These are phyloP conservation scores for Pardosa pseudoannulata DNA, from an alignment of 2,888 invertebrate species.

Conservation along the genomic window DNA sequence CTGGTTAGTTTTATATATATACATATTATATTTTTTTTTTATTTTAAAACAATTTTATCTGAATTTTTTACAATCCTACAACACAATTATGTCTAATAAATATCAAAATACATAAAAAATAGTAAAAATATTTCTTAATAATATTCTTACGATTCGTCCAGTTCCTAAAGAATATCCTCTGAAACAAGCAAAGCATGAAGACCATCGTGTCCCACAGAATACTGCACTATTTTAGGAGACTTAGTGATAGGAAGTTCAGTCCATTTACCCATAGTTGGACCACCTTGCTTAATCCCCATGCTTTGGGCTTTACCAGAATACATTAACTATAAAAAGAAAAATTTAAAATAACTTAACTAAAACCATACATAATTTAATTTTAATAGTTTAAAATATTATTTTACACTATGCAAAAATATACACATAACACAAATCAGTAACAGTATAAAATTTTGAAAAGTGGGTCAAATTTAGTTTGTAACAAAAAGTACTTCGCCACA, in stretches of 20 bases:
- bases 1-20: no score
- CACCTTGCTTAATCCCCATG: constrained; percentile 86
- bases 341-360: constrained; percentile 17
- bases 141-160: constrained; percentile 89
- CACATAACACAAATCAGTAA: no score
- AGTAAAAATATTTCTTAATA: not conserved
- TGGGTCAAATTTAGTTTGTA: no score
- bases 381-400: no score
- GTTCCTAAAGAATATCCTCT: constrained; percentile 92
- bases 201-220: constrained; percentile 95
- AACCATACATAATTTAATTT: not conserved
- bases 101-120: no score
- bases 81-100: no score
- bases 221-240: constrained; percentile 85
- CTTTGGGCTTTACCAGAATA: constrained; percentile 92
- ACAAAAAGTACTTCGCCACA: no score
- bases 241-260: constrained; percentile 82
- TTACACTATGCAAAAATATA: no score
- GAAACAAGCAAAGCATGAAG: constrained; percentile 93
- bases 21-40: no score
- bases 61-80: no score
- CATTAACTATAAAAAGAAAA: constrained; percentile 82
- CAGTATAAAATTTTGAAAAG: no score
- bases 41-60: no score
- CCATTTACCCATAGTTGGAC: constrained; percentile 78